phyloP scores from a whole-genome alignment of 2,797 vertebrate genomes.

The Myripristis jacobus region DNA sequence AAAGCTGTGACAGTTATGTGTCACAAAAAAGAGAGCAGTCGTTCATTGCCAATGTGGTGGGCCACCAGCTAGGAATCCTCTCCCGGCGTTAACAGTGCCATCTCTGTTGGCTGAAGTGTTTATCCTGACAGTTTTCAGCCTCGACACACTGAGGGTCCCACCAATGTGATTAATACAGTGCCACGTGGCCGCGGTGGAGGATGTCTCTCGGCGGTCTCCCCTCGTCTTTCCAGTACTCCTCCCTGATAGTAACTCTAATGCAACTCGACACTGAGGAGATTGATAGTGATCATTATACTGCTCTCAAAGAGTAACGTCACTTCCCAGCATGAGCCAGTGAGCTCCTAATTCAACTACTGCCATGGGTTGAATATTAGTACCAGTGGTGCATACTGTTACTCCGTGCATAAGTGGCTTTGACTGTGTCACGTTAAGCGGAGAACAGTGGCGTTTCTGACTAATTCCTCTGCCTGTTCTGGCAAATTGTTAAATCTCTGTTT shows the following conservation, averaged over 20 bases:
- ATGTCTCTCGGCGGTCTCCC: constrained; percentile 78
- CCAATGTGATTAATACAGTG: constrained; percentile 79
- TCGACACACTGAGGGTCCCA: constrained; percentile 69
- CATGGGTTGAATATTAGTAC: constrained; percentile 49
- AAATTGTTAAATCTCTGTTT: constrained; percentile 45
- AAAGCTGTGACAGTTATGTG: constrained; percentile 51
- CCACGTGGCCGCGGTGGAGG: constrained; percentile 72
- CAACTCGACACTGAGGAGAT: constrained; percentile 82
- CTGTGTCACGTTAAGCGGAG: constrained; percentile 49
- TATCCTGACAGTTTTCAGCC: constrained; percentile 68
- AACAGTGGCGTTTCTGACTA: constrained; percentile 50
- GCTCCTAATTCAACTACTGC: constrained; percentile 72
- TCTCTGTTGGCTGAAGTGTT: constrained; percentile 69
- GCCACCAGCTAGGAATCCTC: constrained; percentile 42
- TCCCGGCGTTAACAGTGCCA: constrained; percentile 46
- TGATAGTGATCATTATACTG: constrained; percentile 81
- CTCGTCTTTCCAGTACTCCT: constrained; percentile 71
- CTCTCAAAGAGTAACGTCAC: constrained; percentile 81
- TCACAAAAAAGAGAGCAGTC: constrained; percentile 45
- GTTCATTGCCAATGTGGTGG: constrained; percentile 37
- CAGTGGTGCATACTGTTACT: constrained; percentile 47
- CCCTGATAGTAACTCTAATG: constrained; percentile 82
- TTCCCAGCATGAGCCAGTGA: constrained; percentile 72
- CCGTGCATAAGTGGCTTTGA: constrained; percentile 46
- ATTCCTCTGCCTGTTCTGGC: constrained; percentile 40